Evolutionary conservation across 64 coral and sea anemone species (phyloP).

Genomic region (Trachythela sp.): DNA sequence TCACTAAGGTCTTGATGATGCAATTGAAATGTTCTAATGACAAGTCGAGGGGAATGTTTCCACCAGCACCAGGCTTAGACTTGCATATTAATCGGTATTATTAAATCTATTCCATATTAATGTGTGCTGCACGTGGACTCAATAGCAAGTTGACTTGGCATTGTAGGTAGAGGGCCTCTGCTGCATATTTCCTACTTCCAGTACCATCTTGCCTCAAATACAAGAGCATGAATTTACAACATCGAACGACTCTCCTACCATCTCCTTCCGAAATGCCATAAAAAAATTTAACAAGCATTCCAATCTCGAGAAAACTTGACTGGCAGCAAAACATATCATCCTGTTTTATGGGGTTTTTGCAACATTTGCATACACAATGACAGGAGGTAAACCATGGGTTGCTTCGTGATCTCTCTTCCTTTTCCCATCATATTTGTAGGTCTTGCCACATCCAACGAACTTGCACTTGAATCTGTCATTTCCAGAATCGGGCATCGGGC

Average conservation of each 20-base stretch:
- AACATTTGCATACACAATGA: neutral
- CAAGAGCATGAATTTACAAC: conserved; percentile 49
- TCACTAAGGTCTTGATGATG: neutral
- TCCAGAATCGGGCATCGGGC: too few relatives aligned
- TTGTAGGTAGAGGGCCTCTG: conserved; percentile 43
- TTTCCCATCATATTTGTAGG: conserved; percentile 11
- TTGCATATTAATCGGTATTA: too few relatives aligned
- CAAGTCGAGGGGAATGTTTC: conserved; percentile 9
- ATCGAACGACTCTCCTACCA: conserved; percentile 20
- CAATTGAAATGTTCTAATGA: neutral
- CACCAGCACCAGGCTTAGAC: neutral
- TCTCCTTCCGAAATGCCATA: conserved; percentile 70
- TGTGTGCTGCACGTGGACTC: conserved; percentile 29
- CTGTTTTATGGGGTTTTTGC: neutral
- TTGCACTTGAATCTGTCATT: neutral
- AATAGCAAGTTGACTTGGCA: conserved; percentile 43
- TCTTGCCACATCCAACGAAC: neutral
- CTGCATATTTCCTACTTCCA: conserved; percentile 62
- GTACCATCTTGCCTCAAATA: conserved; percentile 65
- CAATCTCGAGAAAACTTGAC: conserved; percentile 60
- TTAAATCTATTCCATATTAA: neutral
- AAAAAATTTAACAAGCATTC: conserved; percentile 38
- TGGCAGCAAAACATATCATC: conserved; percentile 70
- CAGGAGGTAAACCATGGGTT: neutral
- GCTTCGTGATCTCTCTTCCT: conserved; percentile 5